Percentiles rank a stretch among this genome's conserved stretches.
These are phyloP conservation scores for Homalodisca vitripennis DNA, from an alignment of 1,140 invertebrate species.

Conservation along the genomic window DNA sequence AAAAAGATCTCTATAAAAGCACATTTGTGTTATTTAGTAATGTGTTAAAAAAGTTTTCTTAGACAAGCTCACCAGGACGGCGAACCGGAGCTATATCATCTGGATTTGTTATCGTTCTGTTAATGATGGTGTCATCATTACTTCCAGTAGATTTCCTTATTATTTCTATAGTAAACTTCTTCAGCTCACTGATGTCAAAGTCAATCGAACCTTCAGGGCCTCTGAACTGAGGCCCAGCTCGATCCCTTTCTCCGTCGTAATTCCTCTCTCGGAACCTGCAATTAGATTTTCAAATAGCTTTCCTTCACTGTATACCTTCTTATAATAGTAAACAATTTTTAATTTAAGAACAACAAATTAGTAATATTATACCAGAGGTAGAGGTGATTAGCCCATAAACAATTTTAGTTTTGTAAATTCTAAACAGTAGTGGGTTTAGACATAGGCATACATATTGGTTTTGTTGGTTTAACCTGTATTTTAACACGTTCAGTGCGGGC, in stretches of 20 bases:
- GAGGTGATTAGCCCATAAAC: no score
- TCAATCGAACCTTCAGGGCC: constrained; percentile 4
- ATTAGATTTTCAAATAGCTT: no score
- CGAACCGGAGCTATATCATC: constrained; percentile 16
- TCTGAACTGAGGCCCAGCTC: constrained; percentile 6
- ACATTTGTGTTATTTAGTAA: neutral
- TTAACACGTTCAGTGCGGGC: no score
- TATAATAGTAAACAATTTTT: no score
- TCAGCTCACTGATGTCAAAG: constrained; percentile 11
- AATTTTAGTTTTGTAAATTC: no score
- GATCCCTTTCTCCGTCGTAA: neutral
- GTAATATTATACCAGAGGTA: no score
- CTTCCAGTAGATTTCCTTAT: neutral
- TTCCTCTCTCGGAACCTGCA: neutral
- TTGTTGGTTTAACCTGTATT: no score
- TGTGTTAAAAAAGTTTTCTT: neutral
- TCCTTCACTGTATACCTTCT: no score
- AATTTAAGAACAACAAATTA: no score
- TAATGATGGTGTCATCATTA: neutral
- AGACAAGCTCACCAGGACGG: constrained; percentile 20
- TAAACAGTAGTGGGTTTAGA: no score
- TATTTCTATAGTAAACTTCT: constrained; percentile 23
- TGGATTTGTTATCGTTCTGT: constrained; percentile 21
- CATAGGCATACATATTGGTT: no score
- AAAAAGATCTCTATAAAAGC: neutral